Evolutionary conservation across 2,113 vertebrate genomes (phyloP).

Genomic region (Rhinolophus ferrumequinum): DNA sequence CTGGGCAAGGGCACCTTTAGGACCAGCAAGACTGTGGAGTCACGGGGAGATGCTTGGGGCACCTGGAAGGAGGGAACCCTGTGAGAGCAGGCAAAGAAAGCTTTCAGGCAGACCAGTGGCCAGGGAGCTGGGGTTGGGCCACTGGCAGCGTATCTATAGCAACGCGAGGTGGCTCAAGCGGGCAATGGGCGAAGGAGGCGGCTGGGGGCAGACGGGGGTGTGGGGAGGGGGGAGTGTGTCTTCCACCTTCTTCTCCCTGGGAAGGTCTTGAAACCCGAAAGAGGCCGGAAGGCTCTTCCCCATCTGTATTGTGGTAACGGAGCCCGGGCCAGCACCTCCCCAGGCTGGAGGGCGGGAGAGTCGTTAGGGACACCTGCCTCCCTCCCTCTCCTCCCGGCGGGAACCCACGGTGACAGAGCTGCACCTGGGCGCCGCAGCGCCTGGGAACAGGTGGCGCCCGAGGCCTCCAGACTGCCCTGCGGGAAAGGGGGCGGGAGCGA

Average conservation of each 20-base stretch:
- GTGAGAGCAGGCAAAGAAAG: background rate
- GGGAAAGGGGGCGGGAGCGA: background rate
- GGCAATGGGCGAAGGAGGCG: too few relatives aligned
- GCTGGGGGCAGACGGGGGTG: too few relatives aligned
- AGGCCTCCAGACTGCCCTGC: background rate
- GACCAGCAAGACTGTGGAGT: background rate
- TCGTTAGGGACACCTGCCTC: constrained; percentile 77
- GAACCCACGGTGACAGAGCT: background rate
- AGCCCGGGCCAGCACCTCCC: background rate
- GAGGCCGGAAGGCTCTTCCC: background rate
- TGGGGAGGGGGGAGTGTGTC: too few relatives aligned
- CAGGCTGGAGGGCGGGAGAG: constrained; percentile 32
- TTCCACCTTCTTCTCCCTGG: background rate
- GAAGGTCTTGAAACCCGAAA: background rate
- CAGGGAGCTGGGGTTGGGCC: too few relatives aligned
- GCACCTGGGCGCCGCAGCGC: constrained; percentile 49
- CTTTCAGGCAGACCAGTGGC: background rate
- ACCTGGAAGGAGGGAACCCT: background rate
- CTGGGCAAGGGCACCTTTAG: background rate
- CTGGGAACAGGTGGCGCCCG: background rate
- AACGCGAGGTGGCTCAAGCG: background rate
- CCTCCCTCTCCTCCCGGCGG: background rate
- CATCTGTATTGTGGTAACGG: constrained; percentile 42
- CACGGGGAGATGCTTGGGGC: too few relatives aligned
- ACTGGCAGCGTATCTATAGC: background rate